A percentile compares a stretch with the other conserved stretches of the same genome.
These are phyloP conservation scores for Cygnus atratus DNA, from an alignment of 2,113 vertebrate genomes.

Conservation along the genomic window DNA sequence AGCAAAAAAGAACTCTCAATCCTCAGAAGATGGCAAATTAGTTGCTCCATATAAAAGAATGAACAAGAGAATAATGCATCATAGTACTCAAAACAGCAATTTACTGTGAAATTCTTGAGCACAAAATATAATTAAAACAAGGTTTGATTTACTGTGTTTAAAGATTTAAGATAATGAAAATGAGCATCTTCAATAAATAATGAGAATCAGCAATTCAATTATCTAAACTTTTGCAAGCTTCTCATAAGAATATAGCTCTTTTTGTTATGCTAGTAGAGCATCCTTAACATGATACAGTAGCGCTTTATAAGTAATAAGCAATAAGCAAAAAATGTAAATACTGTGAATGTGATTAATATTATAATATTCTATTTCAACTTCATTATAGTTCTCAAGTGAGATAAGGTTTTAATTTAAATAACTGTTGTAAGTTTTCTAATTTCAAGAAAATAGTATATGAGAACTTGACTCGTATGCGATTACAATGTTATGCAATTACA, in stretches of 20 bases:
- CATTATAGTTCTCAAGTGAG: neutral
- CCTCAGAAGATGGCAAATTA: neutral
- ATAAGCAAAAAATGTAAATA: neutral
- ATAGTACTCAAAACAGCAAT: neutral
- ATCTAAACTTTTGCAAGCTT: neutral
- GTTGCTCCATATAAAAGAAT: neutral
- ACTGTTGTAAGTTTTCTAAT: neutral
- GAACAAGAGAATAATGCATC: neutral
- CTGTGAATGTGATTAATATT: neutral
- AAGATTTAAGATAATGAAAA: neutral
- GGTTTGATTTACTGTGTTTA: neutral
- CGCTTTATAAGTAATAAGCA: neutral
- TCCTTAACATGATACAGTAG: neutral
- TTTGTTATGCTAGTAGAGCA: neutral
- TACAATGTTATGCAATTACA: neutral
- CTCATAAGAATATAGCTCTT: neutral
- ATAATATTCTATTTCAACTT: neutral
- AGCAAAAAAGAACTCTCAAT: neutral
- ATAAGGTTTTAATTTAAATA: neutral
- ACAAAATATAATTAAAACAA: neutral
- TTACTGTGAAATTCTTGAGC: neutral
- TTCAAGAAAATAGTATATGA: neutral
- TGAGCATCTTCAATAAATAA: neutral
- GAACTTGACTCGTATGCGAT: rapidly evolving
- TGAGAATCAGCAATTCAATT: neutral